A percentile compares a stretch with the other conserved stretches of the same genome.
phyloP scores from a whole-genome alignment of 1,140 invertebrate species.

The Platyura marginata region DNA sequence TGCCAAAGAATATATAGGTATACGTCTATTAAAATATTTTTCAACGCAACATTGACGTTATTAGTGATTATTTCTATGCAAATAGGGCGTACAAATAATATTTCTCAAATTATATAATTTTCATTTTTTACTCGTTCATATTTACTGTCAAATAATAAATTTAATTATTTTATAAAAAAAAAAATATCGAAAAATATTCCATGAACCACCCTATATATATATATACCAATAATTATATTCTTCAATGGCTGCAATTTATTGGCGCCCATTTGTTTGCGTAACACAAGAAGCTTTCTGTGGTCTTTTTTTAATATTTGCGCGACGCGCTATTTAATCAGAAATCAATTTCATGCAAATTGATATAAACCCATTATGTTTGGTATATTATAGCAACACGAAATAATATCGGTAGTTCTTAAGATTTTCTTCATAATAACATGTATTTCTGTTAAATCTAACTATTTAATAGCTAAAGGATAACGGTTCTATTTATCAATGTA shows the following conservation, averaged over 20 bases:
- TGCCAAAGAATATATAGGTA: no score
- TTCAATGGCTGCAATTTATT: background rate
- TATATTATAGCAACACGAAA: no score
- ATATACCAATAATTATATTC: no score
- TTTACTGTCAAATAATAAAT: background rate
- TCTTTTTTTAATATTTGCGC: background rate
- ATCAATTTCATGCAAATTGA: constrained; percentile 1
- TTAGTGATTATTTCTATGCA: background rate
- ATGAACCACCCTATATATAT: no score
- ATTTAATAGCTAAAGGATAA: no score
- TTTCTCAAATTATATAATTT: background rate
- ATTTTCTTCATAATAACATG: no score
- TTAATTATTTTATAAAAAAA: background rate
- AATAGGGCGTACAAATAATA: background rate
- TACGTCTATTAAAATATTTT: no score
- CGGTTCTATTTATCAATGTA: no score
- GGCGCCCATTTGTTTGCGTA: background rate
- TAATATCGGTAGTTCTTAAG: no score
- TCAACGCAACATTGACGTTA: no score
- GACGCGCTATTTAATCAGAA: constrained; percentile 1
- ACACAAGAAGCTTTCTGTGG: background rate
- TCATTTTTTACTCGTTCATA: background rate
- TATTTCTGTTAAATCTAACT: no score
- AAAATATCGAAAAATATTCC: background rate
- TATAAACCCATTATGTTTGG: background rate